Evolutionary conservation across 1,140 invertebrate species (phyloP), one percentile per base, ranked within the genome.

Genomic region (Drosophila pseudoananassae): DNA sequence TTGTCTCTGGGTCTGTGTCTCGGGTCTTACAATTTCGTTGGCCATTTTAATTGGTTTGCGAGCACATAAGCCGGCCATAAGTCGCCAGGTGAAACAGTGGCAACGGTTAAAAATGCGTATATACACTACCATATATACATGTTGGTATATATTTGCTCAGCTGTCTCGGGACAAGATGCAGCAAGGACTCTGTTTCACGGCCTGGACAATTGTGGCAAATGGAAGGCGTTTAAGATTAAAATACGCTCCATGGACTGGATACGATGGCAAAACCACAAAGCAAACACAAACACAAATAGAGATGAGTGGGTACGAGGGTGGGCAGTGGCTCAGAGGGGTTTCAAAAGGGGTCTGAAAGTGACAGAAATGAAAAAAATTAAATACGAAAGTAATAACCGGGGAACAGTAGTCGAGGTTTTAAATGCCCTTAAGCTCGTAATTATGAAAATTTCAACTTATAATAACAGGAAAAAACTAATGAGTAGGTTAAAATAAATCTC

Each of bases 191-290:
- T 29, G 59, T 53, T 20, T 20, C 59, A 15, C 47, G 49, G 40
- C 61, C 63, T 81, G 76, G 78, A 78, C 82, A 82, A 78, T 76
- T 82, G 83, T 78, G 82, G 83, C 80, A 87, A 88, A 72, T 78
- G 82, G 85, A 88, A 85, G 85, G 82, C 83, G 82, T 78, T 85
- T 85, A 85, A 85, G 82, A 85, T 85, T 85, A 85, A 85, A 74
- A 85, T 72, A 70, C 78, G 51, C 47, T 65, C 55, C 64, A 65
- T 70, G 63, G 53, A 29, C 82, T 63, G 59, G 68, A 63, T 78
- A 66, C 68, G 63, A 71, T 81, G 82, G 79, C 76, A 61, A 87
- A 63, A 73, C 82, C 82, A 71, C 83, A 85, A 78, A 82, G 82
- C 82, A 85, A 85, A 85, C 61, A 82, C 76, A 87, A 87, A 75